phyloP scores from a whole-genome alignment of 2,888 invertebrate species.

The Chymomyza caudatula region DNA sequence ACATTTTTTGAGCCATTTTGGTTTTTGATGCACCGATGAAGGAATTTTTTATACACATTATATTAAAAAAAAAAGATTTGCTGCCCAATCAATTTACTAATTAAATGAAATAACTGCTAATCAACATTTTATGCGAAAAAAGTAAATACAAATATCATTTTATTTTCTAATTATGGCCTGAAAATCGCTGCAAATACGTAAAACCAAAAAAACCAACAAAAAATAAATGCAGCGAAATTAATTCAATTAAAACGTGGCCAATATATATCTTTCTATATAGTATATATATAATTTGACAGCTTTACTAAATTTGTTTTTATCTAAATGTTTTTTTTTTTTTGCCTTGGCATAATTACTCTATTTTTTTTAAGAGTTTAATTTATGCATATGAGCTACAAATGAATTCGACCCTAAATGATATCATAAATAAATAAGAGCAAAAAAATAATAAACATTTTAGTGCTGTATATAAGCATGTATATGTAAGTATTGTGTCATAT shows the following conservation, averaged over 20 bases:
- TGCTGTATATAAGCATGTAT: background rate
- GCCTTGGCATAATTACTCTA: background rate
- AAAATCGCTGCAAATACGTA: background rate
- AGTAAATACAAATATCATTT: background rate
- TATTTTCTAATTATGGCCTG: background rate
- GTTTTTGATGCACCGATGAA: slow-evolving; percentile 60
- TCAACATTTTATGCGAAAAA: background rate
- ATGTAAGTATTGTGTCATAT: background rate
- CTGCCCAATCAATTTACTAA: background rate
- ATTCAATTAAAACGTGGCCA: slow-evolving; percentile 63
- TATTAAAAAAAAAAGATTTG: background rate
- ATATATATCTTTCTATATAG: slow-evolving; percentile 5
- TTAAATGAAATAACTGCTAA: background rate
- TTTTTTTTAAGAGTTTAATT: slow-evolving; percentile 42
- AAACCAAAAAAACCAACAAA: background rate
- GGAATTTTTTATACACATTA: slow-evolving; percentile 38
- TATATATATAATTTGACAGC: slow-evolving; percentile 23
- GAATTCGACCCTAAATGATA: slow-evolving; percentile 56
- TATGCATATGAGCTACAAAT: slow-evolving; percentile 60
- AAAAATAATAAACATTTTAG: background rate
- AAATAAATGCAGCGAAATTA: slow-evolving; percentile 57
- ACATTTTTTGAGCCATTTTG: slow-evolving; percentile 12
- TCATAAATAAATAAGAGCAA: background rate
- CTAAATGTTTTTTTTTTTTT: slow-evolving; percentile 48
- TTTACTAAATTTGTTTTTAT: slow-evolving; percentile 46